Percentiles rank a stretch among this genome's conserved stretches.
These are phyloP conservation scores for Carlito syrichta DNA, from an alignment of 2,113 vertebrate species.

Conservation along the genomic window DNA sequence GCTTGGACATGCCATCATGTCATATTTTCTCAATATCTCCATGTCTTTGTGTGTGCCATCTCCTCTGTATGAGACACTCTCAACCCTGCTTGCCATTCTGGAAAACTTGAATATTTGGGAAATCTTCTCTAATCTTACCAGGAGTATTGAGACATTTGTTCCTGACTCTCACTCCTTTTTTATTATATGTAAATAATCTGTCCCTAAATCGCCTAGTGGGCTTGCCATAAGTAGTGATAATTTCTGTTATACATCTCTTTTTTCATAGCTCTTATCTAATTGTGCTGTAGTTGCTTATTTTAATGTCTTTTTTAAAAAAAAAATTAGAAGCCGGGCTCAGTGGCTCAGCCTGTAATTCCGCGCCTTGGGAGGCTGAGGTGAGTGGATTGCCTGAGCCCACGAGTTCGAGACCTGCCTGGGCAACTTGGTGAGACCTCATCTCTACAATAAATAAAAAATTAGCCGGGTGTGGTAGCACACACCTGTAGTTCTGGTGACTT, in stretches of 20 bases:
- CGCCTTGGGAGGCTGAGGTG: too few species aligned
- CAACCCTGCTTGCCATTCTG: neutral
- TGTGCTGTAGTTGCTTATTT: neutral
- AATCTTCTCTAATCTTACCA: neutral
- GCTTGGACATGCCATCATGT: neutral
- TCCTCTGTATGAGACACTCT: neutral
- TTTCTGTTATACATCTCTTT: neutral
- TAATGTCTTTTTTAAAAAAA: too few species aligned
- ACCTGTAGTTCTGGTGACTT: too few species aligned
- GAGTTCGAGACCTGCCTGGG: too few species aligned
- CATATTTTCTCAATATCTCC: neutral
- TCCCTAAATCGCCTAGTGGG: neutral
- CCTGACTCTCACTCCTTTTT: neutral
- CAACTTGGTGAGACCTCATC: too few species aligned
- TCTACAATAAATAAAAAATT: too few species aligned
- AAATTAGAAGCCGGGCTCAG: too few species aligned
- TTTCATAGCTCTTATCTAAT: neutral
- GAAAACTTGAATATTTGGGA: neutral
- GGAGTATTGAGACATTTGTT: neutral
- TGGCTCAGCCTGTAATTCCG: too few species aligned
- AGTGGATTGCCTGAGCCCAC: too few species aligned
- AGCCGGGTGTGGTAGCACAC: too few species aligned
- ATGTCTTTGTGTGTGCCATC: accelerated
- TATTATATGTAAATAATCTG: neutral
- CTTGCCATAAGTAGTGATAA: neutral